phyloP scores from a whole-genome alignment of 2,888 invertebrate genomes.

The Cephus pygmeus region DNA sequence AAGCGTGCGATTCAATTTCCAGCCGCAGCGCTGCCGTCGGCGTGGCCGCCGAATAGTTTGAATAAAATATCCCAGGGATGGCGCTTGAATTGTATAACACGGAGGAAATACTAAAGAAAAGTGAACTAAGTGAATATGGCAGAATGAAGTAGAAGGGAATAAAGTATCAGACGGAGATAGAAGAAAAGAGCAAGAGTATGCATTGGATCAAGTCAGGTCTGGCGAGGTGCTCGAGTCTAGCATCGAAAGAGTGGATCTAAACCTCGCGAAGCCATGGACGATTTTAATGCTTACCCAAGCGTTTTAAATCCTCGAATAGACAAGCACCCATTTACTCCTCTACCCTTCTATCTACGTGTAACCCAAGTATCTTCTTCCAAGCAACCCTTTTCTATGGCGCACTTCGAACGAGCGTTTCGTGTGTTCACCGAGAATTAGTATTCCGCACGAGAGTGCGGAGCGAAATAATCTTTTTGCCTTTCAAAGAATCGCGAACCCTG shows the following conservation, averaged over 20 bases:
- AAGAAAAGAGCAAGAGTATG: constrained; percentile 26
- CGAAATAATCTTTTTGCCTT: not conserved
- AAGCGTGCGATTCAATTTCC: constrained; percentile 16
- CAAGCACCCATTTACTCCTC: constrained; percentile 37
- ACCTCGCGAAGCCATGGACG: constrained; percentile 32
- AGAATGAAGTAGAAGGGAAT: not conserved
- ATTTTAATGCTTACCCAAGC: constrained; percentile 53
- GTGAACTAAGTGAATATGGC: constrained; percentile 9
- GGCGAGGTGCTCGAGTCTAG: constrained; percentile 26
- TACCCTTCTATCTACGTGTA: constrained; percentile 7
- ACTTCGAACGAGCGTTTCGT: not conserved
- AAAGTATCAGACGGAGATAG: not conserved
- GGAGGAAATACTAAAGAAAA: no score
- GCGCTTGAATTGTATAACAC: not conserved
- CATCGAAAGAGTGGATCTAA: not conserved
- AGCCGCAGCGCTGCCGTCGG: constrained; percentile 7
- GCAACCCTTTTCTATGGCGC: constrained; percentile 26
- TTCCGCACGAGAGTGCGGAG: constrained; percentile 26
- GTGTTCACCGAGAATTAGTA: constrained; percentile 41
- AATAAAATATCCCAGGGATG: constrained; percentile 35
- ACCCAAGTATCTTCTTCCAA: constrained; percentile 18
- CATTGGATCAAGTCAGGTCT: constrained; percentile 17
- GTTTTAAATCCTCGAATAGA: constrained; percentile 47
- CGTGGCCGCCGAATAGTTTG: constrained; percentile 24
- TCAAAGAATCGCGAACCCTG: not conserved